These are phyloP conservation scores for Malurus leucopterus DNA, from an alignment of 2,797 vertebrate species.

Conservation along the genomic window DNA sequence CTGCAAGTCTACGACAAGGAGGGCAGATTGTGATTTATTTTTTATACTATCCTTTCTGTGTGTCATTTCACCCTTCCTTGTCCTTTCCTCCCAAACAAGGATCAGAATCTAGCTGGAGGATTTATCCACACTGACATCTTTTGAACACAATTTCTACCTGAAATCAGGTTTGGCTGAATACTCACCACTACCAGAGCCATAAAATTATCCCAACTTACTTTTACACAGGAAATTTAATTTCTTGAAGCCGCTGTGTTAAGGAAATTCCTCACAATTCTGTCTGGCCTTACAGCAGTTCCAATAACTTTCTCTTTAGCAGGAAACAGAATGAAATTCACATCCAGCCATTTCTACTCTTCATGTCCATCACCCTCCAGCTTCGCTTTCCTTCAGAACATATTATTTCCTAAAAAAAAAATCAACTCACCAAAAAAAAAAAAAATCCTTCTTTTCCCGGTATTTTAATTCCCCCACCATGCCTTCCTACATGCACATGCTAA, in stretches of 20 bases:
- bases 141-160: neutral
- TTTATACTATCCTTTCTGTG: neutral
- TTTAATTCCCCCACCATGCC: neutral
- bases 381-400: neutral
- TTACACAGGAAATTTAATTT: neutral
- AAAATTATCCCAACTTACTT: neutral
- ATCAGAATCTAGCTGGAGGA: neutral
- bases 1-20: neutral
- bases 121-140: neutral
- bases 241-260: neutral
- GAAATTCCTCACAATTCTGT: neutral
- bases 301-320: neutral
- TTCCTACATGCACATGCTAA: neutral
- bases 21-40: neutral
- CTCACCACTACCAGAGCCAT: neutral
- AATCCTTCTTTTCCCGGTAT: neutral
- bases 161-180: neutral
- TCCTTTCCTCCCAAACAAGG: neutral
- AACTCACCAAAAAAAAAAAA: too few species aligned
- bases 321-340: neutral
- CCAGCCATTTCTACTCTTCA: neutral
- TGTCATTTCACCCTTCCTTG: neutral
- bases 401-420: neutral
- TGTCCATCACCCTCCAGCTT: neutral
- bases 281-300: neutral